Conservation (phyloP, 2,888 invertebrate species). For the Euzophera pinguis region DNA sequence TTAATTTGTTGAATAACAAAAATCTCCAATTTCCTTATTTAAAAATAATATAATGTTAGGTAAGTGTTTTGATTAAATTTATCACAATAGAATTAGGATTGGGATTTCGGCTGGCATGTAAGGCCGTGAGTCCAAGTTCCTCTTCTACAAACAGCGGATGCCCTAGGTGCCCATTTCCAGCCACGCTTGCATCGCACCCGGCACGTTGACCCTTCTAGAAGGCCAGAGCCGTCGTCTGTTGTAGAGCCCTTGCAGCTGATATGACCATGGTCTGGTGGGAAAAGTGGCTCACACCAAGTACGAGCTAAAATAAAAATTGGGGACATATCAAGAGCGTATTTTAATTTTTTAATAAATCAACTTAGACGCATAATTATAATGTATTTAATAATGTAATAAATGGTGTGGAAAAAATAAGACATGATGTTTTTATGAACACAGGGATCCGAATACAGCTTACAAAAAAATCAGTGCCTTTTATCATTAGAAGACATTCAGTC, state of each 20-base stretch:
- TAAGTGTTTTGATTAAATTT: no score
- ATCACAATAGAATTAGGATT: no score
- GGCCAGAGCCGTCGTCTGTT: constrained; percentile 28
- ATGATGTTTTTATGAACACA: no score
- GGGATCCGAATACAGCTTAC: no score
- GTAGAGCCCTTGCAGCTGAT: constrained; percentile 56
- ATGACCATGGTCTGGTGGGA: constrained; percentile 51
- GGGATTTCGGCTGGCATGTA: constrained; percentile 40
- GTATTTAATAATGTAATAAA: not conserved
- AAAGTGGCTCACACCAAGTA: constrained; percentile 49
- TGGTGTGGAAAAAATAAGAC: no score
- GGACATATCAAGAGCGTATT: no score
- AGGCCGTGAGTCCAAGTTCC: constrained; percentile 56
- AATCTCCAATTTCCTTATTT: no score
- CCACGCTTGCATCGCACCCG: constrained; percentile 52
- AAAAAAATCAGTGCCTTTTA: no score
- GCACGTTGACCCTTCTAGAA: constrained; percentile 60
- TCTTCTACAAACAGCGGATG: constrained; percentile 48
- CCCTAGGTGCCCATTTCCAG: constrained; percentile 41
- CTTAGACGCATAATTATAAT: not conserved
- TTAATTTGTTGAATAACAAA: no score
- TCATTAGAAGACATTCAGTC: no score
- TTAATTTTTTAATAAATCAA: not conserved
- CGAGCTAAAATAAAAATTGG: constrained; percentile 38
- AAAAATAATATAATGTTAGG: no score